Evolutionary conservation across 2,797 vertebrate genomes (phyloP).

Genomic region (Nothura maculosa): DNA sequence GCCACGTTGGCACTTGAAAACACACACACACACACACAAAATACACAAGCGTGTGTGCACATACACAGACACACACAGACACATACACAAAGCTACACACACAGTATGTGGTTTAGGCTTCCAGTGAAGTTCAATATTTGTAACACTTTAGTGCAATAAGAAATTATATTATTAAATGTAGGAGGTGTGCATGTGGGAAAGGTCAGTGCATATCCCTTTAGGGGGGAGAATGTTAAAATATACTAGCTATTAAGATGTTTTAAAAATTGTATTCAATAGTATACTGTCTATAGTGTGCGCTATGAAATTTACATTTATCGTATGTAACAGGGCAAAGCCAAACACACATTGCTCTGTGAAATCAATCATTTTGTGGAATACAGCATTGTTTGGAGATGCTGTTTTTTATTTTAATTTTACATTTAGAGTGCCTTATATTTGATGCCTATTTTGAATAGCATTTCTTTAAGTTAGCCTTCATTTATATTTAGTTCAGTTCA

Average conservation of each 20-base stretch:
- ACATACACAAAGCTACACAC: constrained; percentile 42
- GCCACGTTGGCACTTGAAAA: constrained; percentile 20
- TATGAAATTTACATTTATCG: constrained; percentile 83
- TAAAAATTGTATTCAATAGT: constrained; percentile 84
- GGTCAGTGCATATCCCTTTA: constrained; percentile 87
- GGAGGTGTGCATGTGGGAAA: constrained; percentile 86
- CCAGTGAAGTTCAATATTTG: constrained; percentile 93
- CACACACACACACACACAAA: neutral
- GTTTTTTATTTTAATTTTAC: constrained; percentile 88
- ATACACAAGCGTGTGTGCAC: neutral
- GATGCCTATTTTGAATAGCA: constrained; percentile 93
- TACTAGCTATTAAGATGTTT: constrained; percentile 84
- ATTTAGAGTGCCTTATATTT: constrained; percentile 99
- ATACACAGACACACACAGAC: neutral
- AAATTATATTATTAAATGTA: constrained; percentile 86
- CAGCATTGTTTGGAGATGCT: constrained; percentile 81
- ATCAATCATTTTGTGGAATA: constrained; percentile 78
- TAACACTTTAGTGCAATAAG: constrained; percentile 96
- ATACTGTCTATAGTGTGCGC: constrained; percentile 83
- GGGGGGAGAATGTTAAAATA: constrained; percentile 85
- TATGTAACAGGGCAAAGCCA: constrained; percentile 87
- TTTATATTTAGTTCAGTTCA: constrained; percentile 77
- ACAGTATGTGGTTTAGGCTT: constrained; percentile 85
- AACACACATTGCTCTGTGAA: constrained; percentile 83
- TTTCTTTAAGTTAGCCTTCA: constrained; percentile 80